Conservation (phyloP, 2,797 vertebrate genomes). For the Petrocephalus sullivani region DNA sequence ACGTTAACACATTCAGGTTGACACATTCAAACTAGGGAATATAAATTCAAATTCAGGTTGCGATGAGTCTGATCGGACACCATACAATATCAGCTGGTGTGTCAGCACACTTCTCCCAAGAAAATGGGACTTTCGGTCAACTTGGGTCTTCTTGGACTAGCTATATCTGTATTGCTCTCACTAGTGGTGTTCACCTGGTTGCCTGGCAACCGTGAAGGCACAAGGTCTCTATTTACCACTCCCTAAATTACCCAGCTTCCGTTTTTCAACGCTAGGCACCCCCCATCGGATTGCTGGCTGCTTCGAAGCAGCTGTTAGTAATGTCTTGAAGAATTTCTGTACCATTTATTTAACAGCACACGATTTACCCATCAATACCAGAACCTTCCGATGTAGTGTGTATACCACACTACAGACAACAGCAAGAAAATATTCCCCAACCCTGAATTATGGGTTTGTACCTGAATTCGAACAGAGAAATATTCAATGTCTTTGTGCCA, state of each 20-base stretch:
- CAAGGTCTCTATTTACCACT: slow-evolving; percentile 34
- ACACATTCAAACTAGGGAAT: not conserved
- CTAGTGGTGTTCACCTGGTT: slow-evolving; percentile 53
- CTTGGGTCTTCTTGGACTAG: slow-evolving; percentile 45
- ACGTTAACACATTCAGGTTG: not conserved
- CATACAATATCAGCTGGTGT: slow-evolving; percentile 26
- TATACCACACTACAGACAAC: not conserved
- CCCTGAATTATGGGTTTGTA: slow-evolving; percentile 16
- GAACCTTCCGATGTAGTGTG: slow-evolving; percentile 40
- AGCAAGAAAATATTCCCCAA: slow-evolving; percentile 2
- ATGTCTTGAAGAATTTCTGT: slow-evolving; percentile 44
- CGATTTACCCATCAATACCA: slow-evolving; percentile 47
- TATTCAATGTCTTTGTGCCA: not conserved
- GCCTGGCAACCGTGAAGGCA: slow-evolving; percentile 59
- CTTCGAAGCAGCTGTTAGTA: slow-evolving; percentile 43
- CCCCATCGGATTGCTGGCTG: slow-evolving; percentile 35
- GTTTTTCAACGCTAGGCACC: slow-evolving; percentile 22
- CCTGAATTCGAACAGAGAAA: slow-evolving; percentile 31
- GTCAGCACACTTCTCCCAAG: slow-evolving; percentile 30
- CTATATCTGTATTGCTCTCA: slow-evolving; percentile 43
- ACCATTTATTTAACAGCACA: slow-evolving; percentile 46
- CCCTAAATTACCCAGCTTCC: slow-evolving; percentile 44
- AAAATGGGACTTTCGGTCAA: slow-evolving; percentile 42
- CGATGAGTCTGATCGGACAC: not conserved
- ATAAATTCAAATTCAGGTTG: not conserved